Evolutionary conservation across 2,888 invertebrate genomes (phyloP).

Genomic region (Drosophila pullipes): DNA sequence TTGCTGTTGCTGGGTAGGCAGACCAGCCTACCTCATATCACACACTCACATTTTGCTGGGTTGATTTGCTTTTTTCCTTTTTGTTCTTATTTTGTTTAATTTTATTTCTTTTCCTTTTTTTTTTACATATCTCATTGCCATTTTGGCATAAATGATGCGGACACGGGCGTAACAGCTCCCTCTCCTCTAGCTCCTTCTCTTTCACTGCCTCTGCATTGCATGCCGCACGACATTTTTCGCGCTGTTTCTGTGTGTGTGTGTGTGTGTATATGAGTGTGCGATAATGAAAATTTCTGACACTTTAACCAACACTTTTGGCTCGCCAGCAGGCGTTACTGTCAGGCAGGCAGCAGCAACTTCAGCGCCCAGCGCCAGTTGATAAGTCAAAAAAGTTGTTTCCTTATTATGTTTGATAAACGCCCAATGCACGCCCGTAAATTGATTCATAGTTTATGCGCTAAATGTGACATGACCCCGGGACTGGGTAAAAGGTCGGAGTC

Average conservation of each 20-base stretch:
- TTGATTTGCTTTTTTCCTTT: conserved; percentile 22
- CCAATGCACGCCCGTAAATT: conserved; percentile 72
- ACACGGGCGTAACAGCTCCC: conserved; percentile 65
- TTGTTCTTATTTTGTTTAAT: conserved; percentile 34
- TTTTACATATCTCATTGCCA: conserved; percentile 68
- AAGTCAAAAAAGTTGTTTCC: conserved; percentile 79
- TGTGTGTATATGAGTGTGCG: conserved; percentile 49
- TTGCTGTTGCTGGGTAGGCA: conserved; percentile 48
- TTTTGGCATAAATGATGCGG: conserved; percentile 81
- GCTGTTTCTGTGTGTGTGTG: conserved; percentile 18
- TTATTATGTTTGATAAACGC: conserved; percentile 79
- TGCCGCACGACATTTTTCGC: conserved; percentile 78
- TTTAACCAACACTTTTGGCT: conserved; percentile 78
- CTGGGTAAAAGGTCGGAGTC: conserved; percentile 29
- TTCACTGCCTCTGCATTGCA: conserved; percentile 66
- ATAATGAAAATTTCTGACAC: conserved; percentile 81
- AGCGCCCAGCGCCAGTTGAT: conserved; percentile 62
- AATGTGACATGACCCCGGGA: conserved; percentile 79
- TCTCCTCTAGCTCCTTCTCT: conserved; percentile 30
- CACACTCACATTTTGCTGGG: conserved; percentile 40
- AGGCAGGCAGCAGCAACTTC: conserved; percentile 52
- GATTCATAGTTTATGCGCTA: conserved; percentile 81
- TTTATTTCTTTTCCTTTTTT: conserved; percentile 20
- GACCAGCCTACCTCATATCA: conserved; percentile 72
- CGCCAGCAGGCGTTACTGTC: conserved; percentile 67